phyloP scores from a whole-genome alignment of 2,888 invertebrate genomes.

The Arctia plantaginis region DNA sequence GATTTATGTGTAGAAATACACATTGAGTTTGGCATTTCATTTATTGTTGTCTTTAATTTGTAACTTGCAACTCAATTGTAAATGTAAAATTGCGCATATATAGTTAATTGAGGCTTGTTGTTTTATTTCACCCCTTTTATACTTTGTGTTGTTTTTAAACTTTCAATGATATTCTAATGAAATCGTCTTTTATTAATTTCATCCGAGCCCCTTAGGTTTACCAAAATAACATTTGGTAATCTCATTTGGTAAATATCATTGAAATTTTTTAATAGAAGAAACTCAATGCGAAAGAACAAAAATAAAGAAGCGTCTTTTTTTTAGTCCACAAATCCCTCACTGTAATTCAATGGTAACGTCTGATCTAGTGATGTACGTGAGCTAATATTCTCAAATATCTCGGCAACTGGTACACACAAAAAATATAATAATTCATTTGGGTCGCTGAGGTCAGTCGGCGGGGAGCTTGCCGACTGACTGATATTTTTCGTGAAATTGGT shows the following conservation, averaged over 20 bases:
- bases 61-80: no score
- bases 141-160: no score
- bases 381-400: conserved; percentile 9
- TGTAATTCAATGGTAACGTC: not conserved
- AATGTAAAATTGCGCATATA: no score
- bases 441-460: conserved; percentile 8
- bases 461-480: not conserved
- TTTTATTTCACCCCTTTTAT: no score
- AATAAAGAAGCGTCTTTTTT: not conserved
- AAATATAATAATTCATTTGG: conserved; percentile 13
- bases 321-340: not conserved
- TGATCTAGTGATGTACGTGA: conserved; percentile 10
- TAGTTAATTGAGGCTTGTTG: no score
- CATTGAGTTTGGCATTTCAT: no score
- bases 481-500: conserved; percentile 5
- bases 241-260: not conserved
- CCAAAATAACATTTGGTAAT: no score
- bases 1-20: no score
- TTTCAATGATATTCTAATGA: no score
- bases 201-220: no score
- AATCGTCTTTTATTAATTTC: no score
- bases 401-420: conserved; percentile 8
- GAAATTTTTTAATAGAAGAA: not conserved
- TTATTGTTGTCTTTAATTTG: no score
- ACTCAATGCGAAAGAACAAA: not conserved